Base-by-base conservation (phyloP, 2,797 vertebrate genomes). In the Danio tinwini region DNA sequence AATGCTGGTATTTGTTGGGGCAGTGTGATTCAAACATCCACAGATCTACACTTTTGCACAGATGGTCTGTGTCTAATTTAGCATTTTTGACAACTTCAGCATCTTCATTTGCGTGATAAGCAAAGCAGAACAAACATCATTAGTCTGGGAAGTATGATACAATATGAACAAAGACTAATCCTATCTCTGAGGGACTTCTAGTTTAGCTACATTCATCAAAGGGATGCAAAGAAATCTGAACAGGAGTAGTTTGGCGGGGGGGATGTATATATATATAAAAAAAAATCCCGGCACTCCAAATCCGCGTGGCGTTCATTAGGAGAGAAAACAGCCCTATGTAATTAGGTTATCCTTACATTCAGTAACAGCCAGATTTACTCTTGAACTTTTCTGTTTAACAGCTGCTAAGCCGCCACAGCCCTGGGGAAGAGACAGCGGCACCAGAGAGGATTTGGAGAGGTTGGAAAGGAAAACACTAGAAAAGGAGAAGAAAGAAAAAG, bases 341-440 rank as follows among this genome's bases (percentile, higher is more conserved):
- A 94, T 92, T 89, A 92, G 91, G 89, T 91, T 89, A 87, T 83
- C 82, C 87, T 87, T 88, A 82, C 50, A 76, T 63, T 74, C 65
- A 83, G 81, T 78, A 88, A 89, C 83, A 90, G 79, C 61, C 74
- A 76, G 74, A 85, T 85, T 82, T 82, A 80, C 78, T 84, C 64
- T 69, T 72, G 78, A 85, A 85, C 82, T 84, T 77, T 85, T 71
- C 75, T 71, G 75, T 78, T 82, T 69, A 88, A 83, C 86, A 83
- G 78, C 72, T 62, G 82, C 79, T 80, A 82, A 85, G 75, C 82
- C 86, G 86, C 82, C 86, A 78, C 79, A 86, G 82, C 91, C 90
- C 90, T 84, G 84, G 92, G 83, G 92, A 93, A 92, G 88, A 89
- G 91, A 93, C 91, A 90, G 85, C 77, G 85, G 76, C 87, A 87